Base-by-base conservation (phyloP, 1,140 invertebrate species). In the Drosophila ambigua region DNA sequence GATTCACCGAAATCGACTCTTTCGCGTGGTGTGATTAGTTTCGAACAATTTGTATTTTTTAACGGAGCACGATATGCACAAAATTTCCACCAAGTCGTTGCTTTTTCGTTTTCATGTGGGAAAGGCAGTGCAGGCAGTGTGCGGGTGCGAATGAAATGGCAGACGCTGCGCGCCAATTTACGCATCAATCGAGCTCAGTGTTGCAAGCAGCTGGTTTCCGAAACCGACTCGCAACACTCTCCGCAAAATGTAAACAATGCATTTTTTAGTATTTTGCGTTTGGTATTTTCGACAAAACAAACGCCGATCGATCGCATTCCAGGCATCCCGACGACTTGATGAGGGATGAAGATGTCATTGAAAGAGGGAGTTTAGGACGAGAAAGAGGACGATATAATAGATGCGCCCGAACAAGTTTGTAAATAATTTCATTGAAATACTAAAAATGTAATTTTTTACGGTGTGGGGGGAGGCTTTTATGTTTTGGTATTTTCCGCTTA, bases 101-200 rank as follows among this genome's bases (percentile, higher is more conserved):
- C 55, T 88, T 87, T 76, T 82, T 69, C 55, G 65, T 77, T 77
- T 77, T 77, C 73, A 76, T 76, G 74, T 76, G 73, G 64, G 64
- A 76, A 76, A 67, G 65, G 63, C 63, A 44, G 68, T 63, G 52
- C 65, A 72, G 80, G 69, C 35, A 76, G 67, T 72, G 71, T 79
- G 65, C 62, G 72, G 73, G 79, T 83, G 79, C 80, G 80, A 83
- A 73, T 69, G 80, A 83, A 84, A 83, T 58, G 72, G 65, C 77
- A 84, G 64, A 84, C 77, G 52, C 77, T 84, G 82, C 81, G 79
- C 83, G 83, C 83, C 83, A 87, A 88, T 89, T 81, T 87, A 79
- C 72, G 83, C 82, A 88, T 85, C 82, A 79, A 83, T 82, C 69
- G 73, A 26, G 61, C 39, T n/a, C 39, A 82, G 79, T 82, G 79